Conservation (phyloP, 2,113 vertebrate species). For the Solea solea region DNA sequence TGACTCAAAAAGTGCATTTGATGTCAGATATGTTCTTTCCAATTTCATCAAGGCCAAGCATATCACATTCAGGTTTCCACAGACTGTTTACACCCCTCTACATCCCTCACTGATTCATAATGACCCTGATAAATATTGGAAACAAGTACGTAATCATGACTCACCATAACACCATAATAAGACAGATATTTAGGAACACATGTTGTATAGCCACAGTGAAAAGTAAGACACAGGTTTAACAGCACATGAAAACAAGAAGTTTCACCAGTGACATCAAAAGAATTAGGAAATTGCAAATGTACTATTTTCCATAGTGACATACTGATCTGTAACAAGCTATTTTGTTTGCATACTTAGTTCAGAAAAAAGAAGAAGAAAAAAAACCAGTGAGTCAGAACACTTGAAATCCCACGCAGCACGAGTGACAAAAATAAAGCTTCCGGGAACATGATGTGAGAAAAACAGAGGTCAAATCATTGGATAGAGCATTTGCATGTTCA, state of each 20-base stretch:
- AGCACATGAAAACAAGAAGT: constrained; percentile 52
- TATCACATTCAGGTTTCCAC: constrained; percentile 13
- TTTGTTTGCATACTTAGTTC: constrained; percentile 48
- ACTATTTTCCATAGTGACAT: constrained; percentile 26
- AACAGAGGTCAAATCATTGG: constrained; percentile 25
- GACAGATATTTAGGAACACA: constrained; percentile 63
- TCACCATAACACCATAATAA: constrained; percentile 57
- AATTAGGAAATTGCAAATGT: constrained; percentile 25
- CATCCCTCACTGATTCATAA: constrained; percentile 3
- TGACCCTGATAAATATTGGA: constrained; percentile 51
- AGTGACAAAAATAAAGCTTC: constrained; percentile 49
- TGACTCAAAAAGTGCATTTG: constrained; percentile 70
- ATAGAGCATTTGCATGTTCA: constrained; percentile 49
- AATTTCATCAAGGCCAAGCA: constrained; percentile 37
- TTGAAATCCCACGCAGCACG: constrained; percentile 49
- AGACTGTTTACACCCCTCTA: constrained; percentile 17
- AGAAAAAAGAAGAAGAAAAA: neutral
- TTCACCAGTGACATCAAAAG: constrained; percentile 46
- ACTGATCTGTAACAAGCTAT: constrained; percentile 51
- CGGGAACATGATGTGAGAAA: constrained; percentile 43
- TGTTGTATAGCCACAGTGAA: constrained; percentile 56
- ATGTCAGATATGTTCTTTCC: constrained; percentile 58
- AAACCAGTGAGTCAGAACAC: constrained; percentile 39
- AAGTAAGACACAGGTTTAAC: constrained; percentile 53
- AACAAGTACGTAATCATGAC: constrained; percentile 52